Conservation (phyloP, 2,888 invertebrate genomes). For the Luperina nickerlii region DNA sequence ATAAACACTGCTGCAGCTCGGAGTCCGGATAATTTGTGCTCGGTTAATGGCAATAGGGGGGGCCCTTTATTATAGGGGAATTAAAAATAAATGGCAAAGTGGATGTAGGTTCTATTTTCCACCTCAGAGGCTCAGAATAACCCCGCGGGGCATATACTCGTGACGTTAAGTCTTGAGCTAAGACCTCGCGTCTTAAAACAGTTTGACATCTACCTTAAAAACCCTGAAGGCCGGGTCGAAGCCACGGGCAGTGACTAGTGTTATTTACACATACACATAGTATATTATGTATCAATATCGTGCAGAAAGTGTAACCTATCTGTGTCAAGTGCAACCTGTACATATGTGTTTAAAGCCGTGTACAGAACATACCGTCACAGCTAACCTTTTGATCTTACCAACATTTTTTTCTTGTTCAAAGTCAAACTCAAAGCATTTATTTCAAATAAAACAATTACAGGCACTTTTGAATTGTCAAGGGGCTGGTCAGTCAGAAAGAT, state of each 20-base stretch:
- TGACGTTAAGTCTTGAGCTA: constrained; percentile 18
- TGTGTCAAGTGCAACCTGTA: constrained; percentile 79
- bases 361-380: constrained; percentile 48
- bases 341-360: constrained; percentile 66
- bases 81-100: not conserved
- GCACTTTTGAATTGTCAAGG: not conserved
- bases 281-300: constrained; percentile 61
- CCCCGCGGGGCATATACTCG: not conserved
- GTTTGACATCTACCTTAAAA: constrained; percentile 50
- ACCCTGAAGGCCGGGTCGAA: constrained; percentile 51
- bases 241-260: constrained; percentile 56
- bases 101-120: not conserved
- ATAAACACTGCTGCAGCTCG: not conserved
- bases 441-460: not conserved
- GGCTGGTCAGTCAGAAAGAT: not conserved
- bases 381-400: constrained; percentile 68
- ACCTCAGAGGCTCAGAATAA: not conserved
- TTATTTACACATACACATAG: constrained; percentile 50
- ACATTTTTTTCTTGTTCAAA: constrained; percentile 9
- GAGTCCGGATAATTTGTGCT: not conserved
- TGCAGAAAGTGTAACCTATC: constrained; percentile 73
- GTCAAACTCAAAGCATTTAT: not conserved
- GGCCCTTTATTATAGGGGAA: not conserved
- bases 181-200: constrained; percentile 40
- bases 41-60: not conserved